phyloP scores from a whole-genome alignment of 2,888 invertebrate species.

The Pseudeuparius sepicola region DNA sequence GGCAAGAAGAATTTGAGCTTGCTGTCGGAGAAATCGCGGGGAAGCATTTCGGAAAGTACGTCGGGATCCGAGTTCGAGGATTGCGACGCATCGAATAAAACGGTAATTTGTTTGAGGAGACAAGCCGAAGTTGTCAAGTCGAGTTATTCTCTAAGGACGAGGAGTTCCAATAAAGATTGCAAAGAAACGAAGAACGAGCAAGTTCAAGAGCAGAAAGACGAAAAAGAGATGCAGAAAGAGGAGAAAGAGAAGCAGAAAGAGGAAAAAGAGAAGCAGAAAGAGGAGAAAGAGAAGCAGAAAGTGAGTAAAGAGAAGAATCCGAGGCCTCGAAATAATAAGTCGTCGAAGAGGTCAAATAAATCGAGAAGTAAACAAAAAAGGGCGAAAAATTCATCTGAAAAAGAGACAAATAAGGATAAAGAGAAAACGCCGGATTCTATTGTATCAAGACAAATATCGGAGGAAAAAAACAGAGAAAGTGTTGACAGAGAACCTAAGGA shows the following conservation, averaged over 20 bases:
- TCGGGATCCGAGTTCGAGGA: constrained; percentile 3
- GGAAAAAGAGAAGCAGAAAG: not conserved
- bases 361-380: constrained; percentile 4
- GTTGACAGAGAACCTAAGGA: no score
- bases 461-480: no score
- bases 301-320: not conserved
- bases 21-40: constrained; percentile 20
- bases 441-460: no score
- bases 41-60: constrained; percentile 7
- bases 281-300: constrained; percentile 3
- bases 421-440: no score
- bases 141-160: constrained; percentile 17
- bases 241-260: constrained; percentile 6
- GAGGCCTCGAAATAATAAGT: not conserved
- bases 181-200: not conserved
- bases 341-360: constrained; percentile 4
- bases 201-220: not conserved
- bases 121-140: constrained; percentile 14
- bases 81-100: no score
- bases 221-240: constrained; percentile 5
- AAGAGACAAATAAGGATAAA: no score
- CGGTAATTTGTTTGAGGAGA: constrained; percentile 21
- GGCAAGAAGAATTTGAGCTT: constrained; percentile 34
- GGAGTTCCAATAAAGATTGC: constrained; percentile 13
- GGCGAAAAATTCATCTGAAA: constrained; percentile 2